Evolutionary conservation across 2,113 vertebrate genomes (phyloP), one percentile per base, ranked within the genome.

Genomic region (Leptocoma aspasia): DNA sequence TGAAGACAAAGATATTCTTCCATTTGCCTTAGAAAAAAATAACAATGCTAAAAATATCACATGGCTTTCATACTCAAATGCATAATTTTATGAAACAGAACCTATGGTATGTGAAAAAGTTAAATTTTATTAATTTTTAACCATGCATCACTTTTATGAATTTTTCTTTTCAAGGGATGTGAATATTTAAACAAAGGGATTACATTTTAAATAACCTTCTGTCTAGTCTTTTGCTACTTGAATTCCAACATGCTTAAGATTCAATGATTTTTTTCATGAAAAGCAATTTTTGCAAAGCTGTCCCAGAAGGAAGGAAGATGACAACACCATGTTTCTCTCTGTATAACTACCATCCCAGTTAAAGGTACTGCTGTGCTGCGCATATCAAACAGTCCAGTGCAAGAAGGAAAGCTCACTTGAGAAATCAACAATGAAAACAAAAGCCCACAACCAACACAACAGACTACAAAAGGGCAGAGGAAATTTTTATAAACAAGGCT

Each of bases 1-100:
- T 78, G 65, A 78, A 93, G 92, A 94, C 91, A 95, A 97, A 96
- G 95, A 95, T 94, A 94, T 35, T 95, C 59, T 95, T 91, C 76
- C 23, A 87, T 44, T 90, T 97, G 61, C 82, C 82, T 94, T 92
- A 89, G 75, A 91, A 96, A 97, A 94, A 94, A 59, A 89, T 63
- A 64, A 94, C 75, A 95, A 72, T 76, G 81, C 57, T 92, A 85
- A 95, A 96, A 96, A 83, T 26, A 20, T 44, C 61, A 49, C 45
- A 77, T 44, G 77, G 13, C 27, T 91, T 96, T 88, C 53, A 63
- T 64, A 91, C 60, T 75, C 65, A 82, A 78, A 91, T 49, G 85
- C 16, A 45, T 26, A 49, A 35, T 33, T 94, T 85, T 59, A 94
- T 57, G 26, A 68, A 83, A 89, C 63, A 86, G 50, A 70, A 90